phyloP scores from a whole-genome alignment of 53 echinoderm and acorn worm genomes.

The Henricia sp. region DNA sequence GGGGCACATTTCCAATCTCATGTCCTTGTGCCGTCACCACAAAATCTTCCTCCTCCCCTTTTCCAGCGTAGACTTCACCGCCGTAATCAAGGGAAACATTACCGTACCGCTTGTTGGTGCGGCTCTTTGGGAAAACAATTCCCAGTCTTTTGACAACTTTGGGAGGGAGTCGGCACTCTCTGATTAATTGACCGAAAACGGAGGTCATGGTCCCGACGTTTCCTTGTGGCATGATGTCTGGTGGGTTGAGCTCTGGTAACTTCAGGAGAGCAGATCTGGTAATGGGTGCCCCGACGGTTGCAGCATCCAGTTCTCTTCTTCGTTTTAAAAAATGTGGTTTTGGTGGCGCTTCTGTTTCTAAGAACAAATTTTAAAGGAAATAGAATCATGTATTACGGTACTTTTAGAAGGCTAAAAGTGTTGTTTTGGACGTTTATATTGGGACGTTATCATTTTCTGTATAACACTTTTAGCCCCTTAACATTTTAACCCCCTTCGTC shows the following conservation, averaged over 20 bases:
- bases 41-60: conserved; percentile 25
- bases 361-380: no score
- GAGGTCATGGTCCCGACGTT: conserved; percentile 94
- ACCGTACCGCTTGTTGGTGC: conserved; percentile 83
- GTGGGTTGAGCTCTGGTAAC: conserved; percentile 84
- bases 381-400: no score
- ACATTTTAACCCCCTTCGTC: no score
- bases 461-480: no score
- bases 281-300: background rate
- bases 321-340: background rate
- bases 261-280: conserved; percentile 40
- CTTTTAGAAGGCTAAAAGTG: no score
- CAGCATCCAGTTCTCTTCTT: background rate
- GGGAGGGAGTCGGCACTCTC: conserved; percentile 81
- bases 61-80: conserved; percentile 32
- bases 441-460: no score
- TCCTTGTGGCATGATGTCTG: conserved; percentile 91
- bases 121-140: conserved; percentile 78
- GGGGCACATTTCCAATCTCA: no score
- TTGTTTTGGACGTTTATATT: no score
- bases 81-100: conserved; percentile 86
- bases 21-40: conserved; percentile 73
- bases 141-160: conserved; percentile 82
- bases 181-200: conserved; percentile 74
- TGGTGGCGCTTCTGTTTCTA: background rate